A percentile compares a stretch with the other conserved stretches of the same genome.
These are phyloP conservation scores for Abscondita cerata DNA, from an alignment of 2,888 invertebrate species.

Conservation along the genomic window DNA sequence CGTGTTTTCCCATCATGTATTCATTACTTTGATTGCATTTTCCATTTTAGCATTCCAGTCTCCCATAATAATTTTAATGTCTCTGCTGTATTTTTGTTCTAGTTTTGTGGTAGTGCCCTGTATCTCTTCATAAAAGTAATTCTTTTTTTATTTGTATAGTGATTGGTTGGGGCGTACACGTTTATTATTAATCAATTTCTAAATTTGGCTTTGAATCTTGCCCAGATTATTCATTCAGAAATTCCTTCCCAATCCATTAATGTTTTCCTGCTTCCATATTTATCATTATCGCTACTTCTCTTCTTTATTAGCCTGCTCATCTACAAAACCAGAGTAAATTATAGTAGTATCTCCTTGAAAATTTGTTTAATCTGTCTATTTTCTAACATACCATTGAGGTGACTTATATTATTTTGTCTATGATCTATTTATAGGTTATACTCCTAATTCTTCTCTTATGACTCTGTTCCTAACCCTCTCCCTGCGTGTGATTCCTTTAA, in stretches of 20 bases:
- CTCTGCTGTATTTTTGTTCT: background rate
- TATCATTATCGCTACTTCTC: background rate
- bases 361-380: too few species aligned
- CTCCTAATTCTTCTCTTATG: too few species aligned
- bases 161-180: background rate
- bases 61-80: background rate
- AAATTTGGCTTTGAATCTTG: conserved; percentile 10
- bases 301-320: background rate
- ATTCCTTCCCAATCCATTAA: conserved; percentile 10
- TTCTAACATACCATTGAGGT: too few species aligned
- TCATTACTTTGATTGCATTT: background rate
- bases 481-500: too few species aligned
- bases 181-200: too few species aligned
- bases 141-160: background rate
- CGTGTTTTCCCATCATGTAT: too few species aligned
- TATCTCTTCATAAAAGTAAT: background rate
- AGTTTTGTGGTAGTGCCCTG: background rate
- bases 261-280: too few species aligned
- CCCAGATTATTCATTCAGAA: conserved; percentile 9
- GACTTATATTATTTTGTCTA: too few species aligned
- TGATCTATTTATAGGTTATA: too few species aligned
- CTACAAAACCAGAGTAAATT: conserved; percentile 4
- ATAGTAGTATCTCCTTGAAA: background rate
- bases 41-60: background rate
- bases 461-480: too few species aligned